Evolutionary conservation across 2,888 invertebrate genomes (phyloP).

Genomic region (Disparrhopalites patrizii): DNA sequence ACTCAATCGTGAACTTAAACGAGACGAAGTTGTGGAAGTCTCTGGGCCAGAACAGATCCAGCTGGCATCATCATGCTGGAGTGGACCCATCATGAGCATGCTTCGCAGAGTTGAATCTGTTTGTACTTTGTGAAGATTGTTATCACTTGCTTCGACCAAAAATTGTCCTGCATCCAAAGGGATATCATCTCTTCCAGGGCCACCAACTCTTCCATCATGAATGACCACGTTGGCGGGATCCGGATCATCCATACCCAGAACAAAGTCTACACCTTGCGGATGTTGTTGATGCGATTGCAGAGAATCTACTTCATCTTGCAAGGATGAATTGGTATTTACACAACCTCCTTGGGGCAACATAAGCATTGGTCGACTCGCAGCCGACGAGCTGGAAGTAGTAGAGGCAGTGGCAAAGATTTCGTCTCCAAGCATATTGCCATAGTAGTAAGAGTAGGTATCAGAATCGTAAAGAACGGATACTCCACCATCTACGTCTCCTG

Average conservation of each 20-base stretch:
- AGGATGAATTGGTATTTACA: background rate
- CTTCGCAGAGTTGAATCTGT: constrained; percentile 44
- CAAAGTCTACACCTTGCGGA: constrained; percentile 44
- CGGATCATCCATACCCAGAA: constrained; percentile 34
- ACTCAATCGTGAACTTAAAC: background rate
- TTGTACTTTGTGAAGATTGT: constrained; percentile 26
- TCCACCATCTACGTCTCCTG: constrained; percentile 30
- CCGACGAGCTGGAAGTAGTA: background rate
- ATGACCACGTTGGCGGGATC: constrained; percentile 9
- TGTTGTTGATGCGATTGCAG: constrained; percentile 31
- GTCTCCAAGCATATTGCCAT: constrained; percentile 41
- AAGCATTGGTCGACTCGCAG: constrained; percentile 24
- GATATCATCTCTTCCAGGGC: constrained; percentile 29
- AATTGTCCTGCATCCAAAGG: constrained; percentile 17
- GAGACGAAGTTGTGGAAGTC: background rate
- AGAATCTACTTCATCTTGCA: constrained; percentile 35
- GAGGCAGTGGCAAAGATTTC: constrained; percentile 35
- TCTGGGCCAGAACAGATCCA: constrained; percentile 36
- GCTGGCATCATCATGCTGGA: constrained; percentile 37
- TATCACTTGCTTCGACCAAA: constrained; percentile 44
- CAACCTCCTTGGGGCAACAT: constrained; percentile 30
- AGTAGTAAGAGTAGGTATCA: constrained; percentile 43
- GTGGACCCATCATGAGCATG: constrained; percentile 45
- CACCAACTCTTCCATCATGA: constrained; percentile 31
- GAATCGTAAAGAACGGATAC: constrained; percentile 43